Percentiles rank a stretch among this genome's conserved stretches.
Conservation (phyloP, 53 echinoderm and acorn worm species). For the Zoroaster sp. region DNA sequence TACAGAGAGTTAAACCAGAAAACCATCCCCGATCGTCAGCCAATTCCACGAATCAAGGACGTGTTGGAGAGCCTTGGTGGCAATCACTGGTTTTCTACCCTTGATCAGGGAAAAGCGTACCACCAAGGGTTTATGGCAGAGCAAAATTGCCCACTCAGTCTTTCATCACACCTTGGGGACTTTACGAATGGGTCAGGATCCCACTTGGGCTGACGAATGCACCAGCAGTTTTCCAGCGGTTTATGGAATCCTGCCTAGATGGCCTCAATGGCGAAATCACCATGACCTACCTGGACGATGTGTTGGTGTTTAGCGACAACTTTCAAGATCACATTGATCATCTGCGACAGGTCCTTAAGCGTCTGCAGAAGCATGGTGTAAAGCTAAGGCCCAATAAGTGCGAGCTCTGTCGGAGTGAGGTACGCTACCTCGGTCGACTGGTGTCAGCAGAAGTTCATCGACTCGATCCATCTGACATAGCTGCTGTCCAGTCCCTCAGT, state of each 20-base stretch:
- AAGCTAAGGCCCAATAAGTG: slow-evolving; percentile 42
- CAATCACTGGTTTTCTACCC: slow-evolving; percentile 64
- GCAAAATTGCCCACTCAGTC: slow-evolving; percentile 48
- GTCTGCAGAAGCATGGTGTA: slow-evolving; percentile 39
- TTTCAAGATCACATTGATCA: slow-evolving; percentile 20
- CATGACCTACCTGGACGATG: slow-evolving; percentile 54
- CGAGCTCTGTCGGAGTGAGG: slow-evolving; percentile 15
- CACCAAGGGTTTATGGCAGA: slow-evolving; percentile 71
- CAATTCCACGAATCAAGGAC: too few species aligned
- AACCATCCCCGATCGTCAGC: background rate
- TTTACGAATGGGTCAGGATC: too few species aligned
- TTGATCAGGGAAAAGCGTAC: slow-evolving; percentile 72
- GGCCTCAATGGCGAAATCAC: slow-evolving; percentile 31
- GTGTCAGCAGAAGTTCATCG: too few species aligned
- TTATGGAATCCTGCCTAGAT: slow-evolving; percentile 55
- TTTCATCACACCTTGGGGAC: too few species aligned
- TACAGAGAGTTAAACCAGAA: slow-evolving; percentile 7
- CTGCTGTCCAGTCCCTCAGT: too few species aligned
- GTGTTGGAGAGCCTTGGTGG: background rate
- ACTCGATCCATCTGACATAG: too few species aligned
- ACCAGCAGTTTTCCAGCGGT: too few species aligned
- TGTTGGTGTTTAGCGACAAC: slow-evolving; percentile 20
- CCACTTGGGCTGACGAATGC: too few species aligned
- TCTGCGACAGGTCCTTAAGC: background rate
- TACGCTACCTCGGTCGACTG: slow-evolving; percentile 11